A percentile compares a stretch with the other conserved stretches of the same genome.
phyloP scores from a whole-genome alignment of 2,113 vertebrate genomes.

The Cisticola juncidis region DNA sequence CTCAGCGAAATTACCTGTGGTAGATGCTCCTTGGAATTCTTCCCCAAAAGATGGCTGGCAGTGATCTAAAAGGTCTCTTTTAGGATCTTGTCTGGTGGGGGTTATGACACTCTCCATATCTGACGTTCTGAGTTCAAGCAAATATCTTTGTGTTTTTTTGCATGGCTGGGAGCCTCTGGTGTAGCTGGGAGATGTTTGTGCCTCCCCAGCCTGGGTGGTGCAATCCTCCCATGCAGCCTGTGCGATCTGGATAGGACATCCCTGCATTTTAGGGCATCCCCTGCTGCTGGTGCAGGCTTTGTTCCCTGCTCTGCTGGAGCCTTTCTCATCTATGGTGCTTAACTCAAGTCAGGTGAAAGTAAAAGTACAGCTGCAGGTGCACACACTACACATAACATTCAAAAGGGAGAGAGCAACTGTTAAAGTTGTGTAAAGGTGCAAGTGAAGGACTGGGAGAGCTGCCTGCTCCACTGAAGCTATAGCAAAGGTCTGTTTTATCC shows the following conservation, averaged over 20 bases:
- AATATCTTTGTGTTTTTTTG: background rate
- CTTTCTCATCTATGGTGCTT: rapidly evolving
- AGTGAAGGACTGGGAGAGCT: background rate
- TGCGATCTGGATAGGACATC: background rate
- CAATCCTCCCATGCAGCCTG: background rate
- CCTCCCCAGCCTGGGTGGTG: background rate
- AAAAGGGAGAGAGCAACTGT: background rate
- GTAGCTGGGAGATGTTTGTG: background rate
- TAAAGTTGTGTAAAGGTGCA: background rate
- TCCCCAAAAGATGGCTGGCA: background rate
- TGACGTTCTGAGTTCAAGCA: background rate
- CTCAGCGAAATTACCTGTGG: rapidly evolving
- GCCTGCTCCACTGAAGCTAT: background rate
- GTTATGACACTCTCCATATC: rapidly evolving
- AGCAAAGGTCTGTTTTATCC: background rate
- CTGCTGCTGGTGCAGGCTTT: background rate
- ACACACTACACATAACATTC: rapidly evolving
- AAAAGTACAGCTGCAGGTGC: background rate
- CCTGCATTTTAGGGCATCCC: background rate
- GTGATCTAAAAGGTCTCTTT: background rate
- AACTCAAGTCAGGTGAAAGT: background rate
- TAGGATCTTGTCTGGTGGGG: background rate
- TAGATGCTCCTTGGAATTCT: background rate
- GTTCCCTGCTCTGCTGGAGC: background rate
- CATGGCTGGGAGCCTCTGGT: background rate